Conservation (phyloP, 2,113 vertebrate genomes). For the Otus sunia region DNA sequence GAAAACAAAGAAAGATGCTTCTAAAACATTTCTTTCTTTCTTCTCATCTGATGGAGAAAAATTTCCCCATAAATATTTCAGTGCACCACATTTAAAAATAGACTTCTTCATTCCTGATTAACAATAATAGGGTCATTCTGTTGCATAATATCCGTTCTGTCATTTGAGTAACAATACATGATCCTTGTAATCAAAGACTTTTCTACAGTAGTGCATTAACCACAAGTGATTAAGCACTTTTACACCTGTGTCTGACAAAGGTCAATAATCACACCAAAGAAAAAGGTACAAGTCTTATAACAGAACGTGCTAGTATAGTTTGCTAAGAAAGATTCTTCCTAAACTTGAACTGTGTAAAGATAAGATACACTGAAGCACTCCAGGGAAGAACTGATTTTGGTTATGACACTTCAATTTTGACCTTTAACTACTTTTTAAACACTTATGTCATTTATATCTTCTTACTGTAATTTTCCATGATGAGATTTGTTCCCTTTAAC, state of each 20-base stretch:
- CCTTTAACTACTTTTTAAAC: neutral
- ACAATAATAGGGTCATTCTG: neutral
- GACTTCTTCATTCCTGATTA: neutral
- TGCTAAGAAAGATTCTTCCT: neutral
- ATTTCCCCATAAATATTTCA: neutral
- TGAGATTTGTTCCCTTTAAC: neutral
- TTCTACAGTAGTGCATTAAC: neutral
- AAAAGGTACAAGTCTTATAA: neutral
- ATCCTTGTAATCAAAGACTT: neutral
- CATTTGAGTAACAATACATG: neutral
- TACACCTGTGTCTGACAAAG: neutral
- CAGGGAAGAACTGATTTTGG: neutral
- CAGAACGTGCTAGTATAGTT: neutral
- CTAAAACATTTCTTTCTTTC: neutral
- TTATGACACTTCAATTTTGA: neutral
- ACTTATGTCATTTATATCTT: neutral
- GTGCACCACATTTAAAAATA: neutral
- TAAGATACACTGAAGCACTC: neutral
- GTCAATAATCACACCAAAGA: neutral
- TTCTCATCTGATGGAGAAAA: neutral
- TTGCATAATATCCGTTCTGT: neutral
- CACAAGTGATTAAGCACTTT: neutral
- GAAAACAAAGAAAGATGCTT: neutral
- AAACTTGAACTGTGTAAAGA: neutral
- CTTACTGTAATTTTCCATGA: neutral